Percentiles rank a stretch among this genome's conserved stretches.
Evolutionary conservation across 2,888 invertebrate species (phyloP).

Genomic region (Galeopsomyia nigrocyanea): DNA sequence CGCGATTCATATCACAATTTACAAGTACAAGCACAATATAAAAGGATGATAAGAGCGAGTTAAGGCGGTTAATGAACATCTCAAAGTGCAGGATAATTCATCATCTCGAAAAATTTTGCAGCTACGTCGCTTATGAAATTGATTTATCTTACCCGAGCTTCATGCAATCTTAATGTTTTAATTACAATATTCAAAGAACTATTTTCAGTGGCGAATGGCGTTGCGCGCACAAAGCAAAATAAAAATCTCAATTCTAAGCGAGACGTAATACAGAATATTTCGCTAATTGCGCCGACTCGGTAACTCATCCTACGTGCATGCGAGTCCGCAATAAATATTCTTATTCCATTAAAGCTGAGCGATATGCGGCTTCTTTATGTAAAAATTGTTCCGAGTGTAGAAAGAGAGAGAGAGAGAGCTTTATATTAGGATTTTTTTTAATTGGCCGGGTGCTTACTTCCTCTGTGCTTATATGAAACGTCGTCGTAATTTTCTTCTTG

Average conservation of each 20-base stretch:
- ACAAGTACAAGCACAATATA: slow-evolving; percentile 15
- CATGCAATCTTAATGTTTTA: neutral
- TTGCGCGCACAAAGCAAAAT: slow-evolving; percentile 10
- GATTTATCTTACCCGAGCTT: slow-evolving; percentile 15
- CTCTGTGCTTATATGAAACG: slow-evolving; percentile 8
- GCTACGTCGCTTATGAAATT: slow-evolving; percentile 3
- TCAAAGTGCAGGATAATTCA: slow-evolving; percentile 34
- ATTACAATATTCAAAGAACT: slow-evolving; percentile 30
- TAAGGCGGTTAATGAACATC: slow-evolving; percentile 23
- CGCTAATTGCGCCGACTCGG: slow-evolving; percentile 57
- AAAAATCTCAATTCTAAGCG: slow-evolving; percentile 53
- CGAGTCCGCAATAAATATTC: slow-evolving; percentile 60
- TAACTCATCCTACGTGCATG: slow-evolving; percentile 52
- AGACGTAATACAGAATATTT: slow-evolving; percentile 51
- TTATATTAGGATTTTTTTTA: slow-evolving; percentile 44
- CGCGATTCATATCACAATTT: slow-evolving; percentile 7
- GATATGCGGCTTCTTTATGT: slow-evolving; percentile 50
- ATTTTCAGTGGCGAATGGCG: neutral
- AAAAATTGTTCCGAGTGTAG: slow-evolving; percentile 17
- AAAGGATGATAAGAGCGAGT: slow-evolving; percentile 29
- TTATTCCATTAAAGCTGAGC: slow-evolving; percentile 55
- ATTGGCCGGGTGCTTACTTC: slow-evolving; percentile 39
- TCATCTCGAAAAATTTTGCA: slow-evolving; percentile 4
- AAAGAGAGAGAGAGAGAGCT: slow-evolving; percentile 8
- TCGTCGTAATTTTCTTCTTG: slow-evolving; percentile 34